phyloP scores from a whole-genome alignment of 2,888 invertebrate genomes.

The Lissonota sp. region DNA sequence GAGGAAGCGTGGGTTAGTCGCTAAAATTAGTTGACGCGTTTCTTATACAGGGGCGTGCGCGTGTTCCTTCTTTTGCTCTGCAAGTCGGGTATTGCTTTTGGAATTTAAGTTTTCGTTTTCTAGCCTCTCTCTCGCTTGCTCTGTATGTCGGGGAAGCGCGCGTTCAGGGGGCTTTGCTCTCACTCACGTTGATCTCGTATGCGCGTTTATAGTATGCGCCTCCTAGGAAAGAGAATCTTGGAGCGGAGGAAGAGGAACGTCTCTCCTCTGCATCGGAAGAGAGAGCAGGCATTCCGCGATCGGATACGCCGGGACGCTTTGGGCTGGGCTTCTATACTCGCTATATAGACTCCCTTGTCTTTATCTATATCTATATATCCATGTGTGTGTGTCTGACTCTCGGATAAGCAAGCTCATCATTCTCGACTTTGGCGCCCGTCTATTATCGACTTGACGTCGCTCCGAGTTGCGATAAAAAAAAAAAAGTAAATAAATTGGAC shows the following conservation, averaged over 20 bases:
- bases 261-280: slow-evolving; percentile 53
- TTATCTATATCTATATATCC: background rate
- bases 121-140: slow-evolving; percentile 37
- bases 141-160: too few species aligned
- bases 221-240: slow-evolving; percentile 14
- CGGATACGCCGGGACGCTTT: slow-evolving; percentile 56
- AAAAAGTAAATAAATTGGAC: slow-evolving; percentile 9
- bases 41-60: slow-evolving; percentile 57
- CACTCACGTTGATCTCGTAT: background rate
- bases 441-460: slow-evolving; percentile 26
- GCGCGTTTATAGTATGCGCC: background rate
- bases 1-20: slow-evolving; percentile 50
- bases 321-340: slow-evolving; percentile 53
- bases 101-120: slow-evolving; percentile 57
- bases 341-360: slow-evolving; percentile 10
- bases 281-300: slow-evolving; percentile 53
- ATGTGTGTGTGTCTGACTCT: background rate
- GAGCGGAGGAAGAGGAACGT: slow-evolving; percentile 34
- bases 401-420: slow-evolving; percentile 30
- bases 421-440: slow-evolving; percentile 29
- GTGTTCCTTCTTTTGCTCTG: slow-evolving; percentile 25
- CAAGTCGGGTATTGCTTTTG: slow-evolving; percentile 48
- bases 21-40: slow-evolving; percentile 63
- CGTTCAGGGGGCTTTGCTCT: too few species aligned
- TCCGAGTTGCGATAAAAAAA: slow-evolving; percentile 19